These are phyloP conservation scores for Cyrtonyx montezumae DNA, from an alignment of 2,113 vertebrate genomes.

Conservation along the genomic window DNA sequence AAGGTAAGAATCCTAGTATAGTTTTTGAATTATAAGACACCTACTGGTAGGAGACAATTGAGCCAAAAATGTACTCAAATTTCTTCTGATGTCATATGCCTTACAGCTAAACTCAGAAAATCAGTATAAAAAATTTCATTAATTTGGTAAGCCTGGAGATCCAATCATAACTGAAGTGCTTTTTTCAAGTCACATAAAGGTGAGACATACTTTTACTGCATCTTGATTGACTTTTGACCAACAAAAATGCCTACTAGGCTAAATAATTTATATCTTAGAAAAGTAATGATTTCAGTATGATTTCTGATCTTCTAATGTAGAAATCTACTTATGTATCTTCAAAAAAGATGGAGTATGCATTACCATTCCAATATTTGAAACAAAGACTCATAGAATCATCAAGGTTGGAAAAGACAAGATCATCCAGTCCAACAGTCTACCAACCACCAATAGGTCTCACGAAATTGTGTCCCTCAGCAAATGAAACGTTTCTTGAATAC, in stretches of 20 bases:
- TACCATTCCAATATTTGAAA: background rate
- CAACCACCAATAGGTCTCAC: too few relatives aligned
- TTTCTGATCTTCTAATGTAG: background rate
- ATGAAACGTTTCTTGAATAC: too few relatives aligned
- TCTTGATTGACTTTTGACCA: background rate
- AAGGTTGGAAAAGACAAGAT: too few relatives aligned
- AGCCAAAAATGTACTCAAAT: background rate
- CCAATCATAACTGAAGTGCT: background rate
- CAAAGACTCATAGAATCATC: too few relatives aligned
- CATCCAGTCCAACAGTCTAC: too few relatives aligned
- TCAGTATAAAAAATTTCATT: background rate
- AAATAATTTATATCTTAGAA: background rate
- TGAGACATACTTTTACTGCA: background rate
- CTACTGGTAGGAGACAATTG: background rate
- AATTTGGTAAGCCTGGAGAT: background rate
- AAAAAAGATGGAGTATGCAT: background rate
- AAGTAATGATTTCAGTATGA: background rate
- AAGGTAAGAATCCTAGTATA: background rate
- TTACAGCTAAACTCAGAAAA: background rate
- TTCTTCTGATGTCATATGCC: background rate
- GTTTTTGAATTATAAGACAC: background rate
- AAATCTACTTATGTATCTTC: background rate
- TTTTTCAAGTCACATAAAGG: background rate
- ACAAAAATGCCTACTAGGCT: background rate
- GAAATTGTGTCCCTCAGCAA: too few relatives aligned